Evolutionary conservation across 2,888 invertebrate genomes (phyloP).

Genomic region (Blastobasis lacticolella): DNA sequence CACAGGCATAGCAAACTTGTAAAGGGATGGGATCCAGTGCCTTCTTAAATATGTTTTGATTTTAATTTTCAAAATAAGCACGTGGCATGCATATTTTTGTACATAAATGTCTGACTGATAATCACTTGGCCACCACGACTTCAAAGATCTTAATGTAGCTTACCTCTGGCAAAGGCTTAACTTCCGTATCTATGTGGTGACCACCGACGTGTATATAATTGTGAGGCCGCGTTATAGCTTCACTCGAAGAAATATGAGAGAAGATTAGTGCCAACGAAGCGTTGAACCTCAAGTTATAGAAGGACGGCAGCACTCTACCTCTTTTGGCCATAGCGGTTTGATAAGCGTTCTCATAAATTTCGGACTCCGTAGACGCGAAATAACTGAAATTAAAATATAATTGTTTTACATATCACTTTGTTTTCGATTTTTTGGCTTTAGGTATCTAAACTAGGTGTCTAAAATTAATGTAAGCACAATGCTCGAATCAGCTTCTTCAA

Average conservation of each 20-base stretch:
- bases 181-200: slow-evolving; percentile 17
- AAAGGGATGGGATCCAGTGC: no score
- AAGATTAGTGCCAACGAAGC: slow-evolving; percentile 21
- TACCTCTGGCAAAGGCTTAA: slow-evolving; percentile 21
- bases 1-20: no score
- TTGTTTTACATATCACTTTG: no score
- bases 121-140: not conserved
- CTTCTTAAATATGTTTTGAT: no score
- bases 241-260: slow-evolving; percentile 14
- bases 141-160: not conserved
- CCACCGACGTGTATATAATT: slow-evolving; percentile 24
- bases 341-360: no score
- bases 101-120: no score
- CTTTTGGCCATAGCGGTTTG: not conserved
- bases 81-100: not conserved
- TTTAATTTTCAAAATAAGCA: not conserved
- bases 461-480: no score
- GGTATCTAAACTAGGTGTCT: no score
- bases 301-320: slow-evolving; percentile 17
- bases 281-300: slow-evolving; percentile 16
- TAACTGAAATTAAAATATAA: no score
- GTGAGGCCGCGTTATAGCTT: slow-evolving; percentile 17
- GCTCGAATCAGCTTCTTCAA: no score
- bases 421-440: no score
- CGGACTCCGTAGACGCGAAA: no score